These are phyloP conservation scores for Collichthys lucidus DNA, from an alignment of 2,113 vertebrate genomes.

Conservation along the genomic window DNA sequence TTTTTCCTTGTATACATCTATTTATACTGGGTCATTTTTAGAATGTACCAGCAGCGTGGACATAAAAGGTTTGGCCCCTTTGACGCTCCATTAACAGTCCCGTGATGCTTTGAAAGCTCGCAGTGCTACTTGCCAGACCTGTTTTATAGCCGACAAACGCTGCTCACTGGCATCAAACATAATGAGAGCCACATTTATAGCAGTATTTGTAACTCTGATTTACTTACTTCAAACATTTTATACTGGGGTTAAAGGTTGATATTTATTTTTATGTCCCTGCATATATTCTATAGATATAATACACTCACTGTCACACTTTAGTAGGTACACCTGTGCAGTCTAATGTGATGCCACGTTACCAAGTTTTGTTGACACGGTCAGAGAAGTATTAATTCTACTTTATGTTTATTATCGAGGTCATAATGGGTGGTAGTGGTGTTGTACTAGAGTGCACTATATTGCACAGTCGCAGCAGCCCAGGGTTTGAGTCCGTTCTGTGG, in stretches of 20 bases:
- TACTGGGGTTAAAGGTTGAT: neutral
- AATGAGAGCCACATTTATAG: neutral
- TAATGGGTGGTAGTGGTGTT: no score
- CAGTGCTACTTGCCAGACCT: neutral
- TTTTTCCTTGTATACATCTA: neutral
- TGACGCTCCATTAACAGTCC: neutral
- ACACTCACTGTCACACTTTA: no score
- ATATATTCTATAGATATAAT: neutral
- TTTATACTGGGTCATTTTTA: neutral
- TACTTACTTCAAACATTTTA: neutral
- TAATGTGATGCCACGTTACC: no score
- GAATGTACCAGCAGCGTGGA: neutral
- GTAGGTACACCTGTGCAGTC: no score
- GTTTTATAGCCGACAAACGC: neutral
- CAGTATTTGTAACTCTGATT: neutral
- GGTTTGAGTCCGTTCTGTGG: no score
- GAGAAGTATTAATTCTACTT: no score
- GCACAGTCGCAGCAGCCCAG: no score
- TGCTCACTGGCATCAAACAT: neutral
- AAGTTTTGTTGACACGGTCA: no score
- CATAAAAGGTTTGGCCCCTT: neutral
- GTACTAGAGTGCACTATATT: no score
- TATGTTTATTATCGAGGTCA: no score
- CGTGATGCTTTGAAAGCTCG: neutral
- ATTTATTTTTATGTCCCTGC: neutral